Conservation (phyloP, 2,888 invertebrate genomes). For the Sinohyriopsis cumingii region DNA sequence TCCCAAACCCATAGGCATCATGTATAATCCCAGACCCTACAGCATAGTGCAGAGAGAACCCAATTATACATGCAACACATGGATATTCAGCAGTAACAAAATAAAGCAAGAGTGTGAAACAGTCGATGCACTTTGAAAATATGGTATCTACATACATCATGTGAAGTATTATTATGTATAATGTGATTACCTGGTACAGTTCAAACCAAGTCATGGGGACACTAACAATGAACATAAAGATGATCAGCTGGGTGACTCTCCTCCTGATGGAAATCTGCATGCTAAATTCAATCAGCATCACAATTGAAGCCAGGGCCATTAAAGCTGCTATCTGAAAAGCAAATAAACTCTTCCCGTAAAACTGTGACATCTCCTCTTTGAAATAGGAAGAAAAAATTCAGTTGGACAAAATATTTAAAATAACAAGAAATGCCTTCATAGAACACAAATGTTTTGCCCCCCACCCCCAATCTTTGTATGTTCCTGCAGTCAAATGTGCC, state of each 20-base stretch:
- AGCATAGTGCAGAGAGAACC: too few relatives aligned
- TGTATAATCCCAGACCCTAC: too few relatives aligned
- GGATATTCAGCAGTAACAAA: too few relatives aligned
- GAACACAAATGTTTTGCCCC: background rate
- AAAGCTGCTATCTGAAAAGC: slow-evolving; percentile 36
- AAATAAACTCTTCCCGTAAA: background rate
- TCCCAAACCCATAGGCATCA: too few relatives aligned
- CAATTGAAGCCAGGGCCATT: slow-evolving; percentile 27
- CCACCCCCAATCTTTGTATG: too few relatives aligned
- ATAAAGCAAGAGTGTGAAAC: too few relatives aligned
- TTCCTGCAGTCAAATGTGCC: background rate
- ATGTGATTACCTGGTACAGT: slow-evolving; percentile 39
- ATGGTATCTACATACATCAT: background rate
- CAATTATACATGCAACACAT: too few relatives aligned
- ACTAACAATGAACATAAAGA: slow-evolving; percentile 47
- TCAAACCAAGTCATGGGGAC: slow-evolving; percentile 54
- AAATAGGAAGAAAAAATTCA: background rate
- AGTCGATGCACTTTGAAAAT: too few relatives aligned
- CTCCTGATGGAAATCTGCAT: slow-evolving; percentile 41
- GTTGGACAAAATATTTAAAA: background rate
- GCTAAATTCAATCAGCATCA: slow-evolving; percentile 31
- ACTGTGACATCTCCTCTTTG: too few relatives aligned
- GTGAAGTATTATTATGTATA: background rate
- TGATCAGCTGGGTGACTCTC: slow-evolving; percentile 34
- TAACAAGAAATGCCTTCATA: background rate